These are phyloP conservation scores for Ifrita kowaldi DNA, from an alignment of 2,113 vertebrate genomes.

Conservation along the genomic window DNA sequence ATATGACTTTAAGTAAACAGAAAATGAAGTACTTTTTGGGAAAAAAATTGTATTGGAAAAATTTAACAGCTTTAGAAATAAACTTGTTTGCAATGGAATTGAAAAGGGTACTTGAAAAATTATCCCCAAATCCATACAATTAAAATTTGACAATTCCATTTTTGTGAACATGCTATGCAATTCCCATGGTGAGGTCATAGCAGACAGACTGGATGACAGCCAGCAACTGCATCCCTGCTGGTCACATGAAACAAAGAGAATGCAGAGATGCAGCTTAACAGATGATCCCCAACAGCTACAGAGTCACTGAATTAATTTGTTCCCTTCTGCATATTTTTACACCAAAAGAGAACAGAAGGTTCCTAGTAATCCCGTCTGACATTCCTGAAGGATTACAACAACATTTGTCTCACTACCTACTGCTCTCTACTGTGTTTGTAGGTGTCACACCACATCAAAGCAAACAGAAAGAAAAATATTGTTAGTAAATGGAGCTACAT, in stretches of 20 bases:
- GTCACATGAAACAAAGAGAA: not conserved
- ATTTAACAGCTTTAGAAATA: not conserved
- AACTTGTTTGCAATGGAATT: not conserved
- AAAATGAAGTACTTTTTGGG: not conserved
- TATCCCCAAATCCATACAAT: not conserved
- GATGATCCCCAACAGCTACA: not conserved
- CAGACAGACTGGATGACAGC: not conserved
- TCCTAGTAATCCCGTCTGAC: not conserved
- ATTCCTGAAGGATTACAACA: not conserved
- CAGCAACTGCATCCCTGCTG: not conserved
- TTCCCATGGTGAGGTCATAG: not conserved
- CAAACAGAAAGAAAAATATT: not conserved
- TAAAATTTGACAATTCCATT: not conserved
- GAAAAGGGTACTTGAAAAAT: not conserved
- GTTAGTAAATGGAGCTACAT: not conserved
- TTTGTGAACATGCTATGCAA: not conserved
- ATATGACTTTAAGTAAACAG: not conserved
- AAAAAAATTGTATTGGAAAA: not conserved
- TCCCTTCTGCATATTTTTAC: slow-evolving; percentile 14
- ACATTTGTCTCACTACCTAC: not conserved
- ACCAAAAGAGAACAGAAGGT: not conserved
- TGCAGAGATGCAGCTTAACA: not conserved
- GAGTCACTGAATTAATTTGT: not conserved
- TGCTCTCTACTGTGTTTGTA: not conserved
- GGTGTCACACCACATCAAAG: not conserved